Percentiles rank a stretch among this genome's conserved stretches.
Evolutionary conservation across 1,140 invertebrate genomes (phyloP).

Genomic region (Lordiphosa clarofinis): DNA sequence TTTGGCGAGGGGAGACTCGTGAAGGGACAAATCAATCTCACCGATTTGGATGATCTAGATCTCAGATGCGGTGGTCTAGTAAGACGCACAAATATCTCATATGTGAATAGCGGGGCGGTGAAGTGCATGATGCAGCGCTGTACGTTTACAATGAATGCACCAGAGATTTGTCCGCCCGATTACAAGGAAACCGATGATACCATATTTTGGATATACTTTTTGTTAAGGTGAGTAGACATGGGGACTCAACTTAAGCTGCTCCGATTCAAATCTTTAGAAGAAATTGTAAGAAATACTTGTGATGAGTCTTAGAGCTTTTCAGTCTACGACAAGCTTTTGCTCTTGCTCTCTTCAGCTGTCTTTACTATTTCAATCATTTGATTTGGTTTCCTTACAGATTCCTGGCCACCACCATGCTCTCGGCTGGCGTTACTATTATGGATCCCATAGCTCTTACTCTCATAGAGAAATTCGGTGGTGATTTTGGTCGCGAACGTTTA

Average conservation of each 20-base stretch:
- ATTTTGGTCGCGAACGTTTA: conserved; percentile 89
- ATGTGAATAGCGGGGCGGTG: conserved; percentile 81
- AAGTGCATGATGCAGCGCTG: conserved; percentile 88
- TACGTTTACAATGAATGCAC: conserved; percentile 83
- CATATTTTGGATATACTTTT: conserved; percentile 90
- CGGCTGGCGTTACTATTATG: conserved; percentile 88
- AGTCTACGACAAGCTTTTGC: too few relatives aligned
- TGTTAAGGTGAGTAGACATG: conserved; percentile 82
- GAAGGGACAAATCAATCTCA: conserved; percentile 84
- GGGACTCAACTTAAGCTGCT: too few relatives aligned
- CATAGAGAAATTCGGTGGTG: conserved; percentile 89
- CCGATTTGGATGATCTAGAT: conserved; percentile 85
- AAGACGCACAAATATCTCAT: conserved; percentile 83
- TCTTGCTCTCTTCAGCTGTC: too few relatives aligned
- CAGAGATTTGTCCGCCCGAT: conserved; percentile 87
- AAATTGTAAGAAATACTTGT: too few relatives aligned
- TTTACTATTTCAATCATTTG: background rate
- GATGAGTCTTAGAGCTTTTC: too few relatives aligned
- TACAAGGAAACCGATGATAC: conserved; percentile 86
- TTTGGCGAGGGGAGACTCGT: conserved; percentile 84
- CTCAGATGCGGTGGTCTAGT: conserved; percentile 86
- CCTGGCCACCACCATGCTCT: conserved; percentile 87
- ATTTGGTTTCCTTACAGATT: conserved; percentile 80
- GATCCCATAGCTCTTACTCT: conserved; percentile 90
- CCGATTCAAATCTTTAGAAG: too few relatives aligned